Evolutionary conservation across 1,140 invertebrate genomes (phyloP), one percentile per base, ranked within the genome.

Genomic region (Nomia melanderi): DNA sequence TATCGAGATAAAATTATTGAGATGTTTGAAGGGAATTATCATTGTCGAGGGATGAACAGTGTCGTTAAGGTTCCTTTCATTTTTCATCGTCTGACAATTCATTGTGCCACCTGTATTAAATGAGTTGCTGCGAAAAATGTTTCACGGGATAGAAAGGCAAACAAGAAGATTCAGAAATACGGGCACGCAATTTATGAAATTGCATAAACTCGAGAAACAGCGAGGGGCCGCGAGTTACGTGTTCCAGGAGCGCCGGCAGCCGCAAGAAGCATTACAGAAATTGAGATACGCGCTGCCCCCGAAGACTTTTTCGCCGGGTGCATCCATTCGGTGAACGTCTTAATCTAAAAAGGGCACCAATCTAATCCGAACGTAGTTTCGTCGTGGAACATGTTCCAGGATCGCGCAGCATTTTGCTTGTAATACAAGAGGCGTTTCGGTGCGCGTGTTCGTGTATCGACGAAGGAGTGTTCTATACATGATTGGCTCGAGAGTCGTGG

Each of bases 261-360:
- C 12, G 20, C 14, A 23, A 12, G 36, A 14, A 29, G 47, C 71
- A 74, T 74, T 74, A 65, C 27, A 39, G 11, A 65, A 74, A 74
- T 74, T 74, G 71, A 17, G 53, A 65, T 56, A 56, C 12, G 57
- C 47, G n/a, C 3, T 11, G 23, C 60, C 14, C 14, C 56, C 33
- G 60, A 74, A 65, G 27, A 54, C 33, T 5, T 17, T 33, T 25
- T 54, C 14, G 17, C 33, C 17, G 3, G 44, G 25, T 54, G 33
- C 41, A 29, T 47, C 20, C 33, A 54, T 74, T 65, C 36, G 23
- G 3, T 8, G 29, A 12, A 8, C 5, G 5, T 14, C 31, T 12
- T 36, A 62, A 62, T 54, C 25, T 65, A 11, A 29, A 65, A 39
- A 74, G 56, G 8, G 17, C 5, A 4, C 27, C 11, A 4, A n/a